phyloP scores from a whole-genome alignment of 2,113 vertebrate species.

The Syngnathus typhle region DNA sequence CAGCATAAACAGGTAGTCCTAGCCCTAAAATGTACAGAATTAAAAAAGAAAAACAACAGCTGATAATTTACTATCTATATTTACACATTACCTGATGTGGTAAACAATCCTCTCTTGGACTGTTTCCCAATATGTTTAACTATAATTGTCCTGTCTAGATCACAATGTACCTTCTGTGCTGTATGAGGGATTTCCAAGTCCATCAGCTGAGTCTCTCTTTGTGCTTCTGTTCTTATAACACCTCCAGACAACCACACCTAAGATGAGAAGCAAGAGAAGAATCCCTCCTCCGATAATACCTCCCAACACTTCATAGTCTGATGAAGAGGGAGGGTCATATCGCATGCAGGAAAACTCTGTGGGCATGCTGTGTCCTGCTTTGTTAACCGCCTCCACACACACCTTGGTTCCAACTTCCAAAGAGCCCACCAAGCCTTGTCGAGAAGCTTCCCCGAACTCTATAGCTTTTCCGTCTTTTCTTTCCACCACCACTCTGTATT shows the following conservation, averaged over 20 bases:
- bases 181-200: slow-evolving; percentile 66
- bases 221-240: slow-evolving; percentile 32
- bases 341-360: slow-evolving; percentile 56
- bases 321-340: slow-evolving; percentile 20
- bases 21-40: slow-evolving; percentile 18
- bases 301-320: slow-evolving; percentile 3
- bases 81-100: slow-evolving; percentile 10
- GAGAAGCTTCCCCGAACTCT: slow-evolving; percentile 19
- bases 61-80: neutral
- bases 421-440: slow-evolving; percentile 40
- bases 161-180: slow-evolving; percentile 48
- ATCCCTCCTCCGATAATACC: slow-evolving; percentile 55
- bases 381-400: slow-evolving; percentile 68
- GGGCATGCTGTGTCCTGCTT: slow-evolving; percentile 46
- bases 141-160: slow-evolving; percentile 8
- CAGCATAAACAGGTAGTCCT: slow-evolving; percentile 58
- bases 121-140: neutral
- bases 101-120: neutral
- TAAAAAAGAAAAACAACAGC: neutral
- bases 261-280: slow-evolving; percentile 46
- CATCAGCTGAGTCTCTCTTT: slow-evolving; percentile 40
- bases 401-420: slow-evolving; percentile 59
- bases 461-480: neutral
- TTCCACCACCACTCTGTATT: slow-evolving; percentile 58
- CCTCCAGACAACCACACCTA: slow-evolving; percentile 46